phyloP scores from a whole-genome alignment of 64 coral and sea anemone genomes.

The Dendrophyllia cribrosa region DNA sequence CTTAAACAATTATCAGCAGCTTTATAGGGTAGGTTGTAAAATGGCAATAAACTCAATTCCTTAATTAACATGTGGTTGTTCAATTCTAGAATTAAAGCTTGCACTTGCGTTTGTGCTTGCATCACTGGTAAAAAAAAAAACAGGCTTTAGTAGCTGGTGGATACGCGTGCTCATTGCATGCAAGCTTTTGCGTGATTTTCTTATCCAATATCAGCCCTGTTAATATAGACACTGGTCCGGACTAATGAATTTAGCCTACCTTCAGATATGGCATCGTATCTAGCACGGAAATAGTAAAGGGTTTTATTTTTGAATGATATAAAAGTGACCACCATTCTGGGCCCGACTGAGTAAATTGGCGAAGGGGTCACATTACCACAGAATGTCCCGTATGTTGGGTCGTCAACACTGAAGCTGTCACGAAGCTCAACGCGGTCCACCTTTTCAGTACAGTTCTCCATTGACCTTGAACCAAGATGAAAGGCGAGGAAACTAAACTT shows the following conservation, averaged over 20 bases:
- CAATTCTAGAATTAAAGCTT: no score
- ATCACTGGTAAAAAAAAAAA: no score
- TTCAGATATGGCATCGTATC: conserved; percentile 3
- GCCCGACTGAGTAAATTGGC: conserved; percentile 12
- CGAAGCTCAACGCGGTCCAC: neutral
- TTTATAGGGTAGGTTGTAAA: no score
- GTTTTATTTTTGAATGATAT: neutral
- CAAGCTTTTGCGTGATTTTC: neutral
- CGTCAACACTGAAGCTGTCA: neutral
- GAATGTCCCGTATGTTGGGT: neutral
- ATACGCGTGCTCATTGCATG: no score
- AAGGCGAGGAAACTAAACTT: conserved; percentile 6
- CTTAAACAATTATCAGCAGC: neutral
- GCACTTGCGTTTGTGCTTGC: no score
- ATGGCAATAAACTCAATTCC: no score
- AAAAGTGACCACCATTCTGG: neutral
- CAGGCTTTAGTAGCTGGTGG: no score
- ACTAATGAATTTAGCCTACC: neutral
- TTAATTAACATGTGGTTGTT: no score
- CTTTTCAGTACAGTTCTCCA: neutral
- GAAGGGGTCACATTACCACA: neutral
- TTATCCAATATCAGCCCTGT: neutral
- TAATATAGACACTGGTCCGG: no score
- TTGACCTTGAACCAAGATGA: neutral
- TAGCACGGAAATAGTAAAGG: neutral